Evolutionary conservation across 2,888 invertebrate genomes (phyloP).

Genomic region (Brachynemurus nebulosus): DNA sequence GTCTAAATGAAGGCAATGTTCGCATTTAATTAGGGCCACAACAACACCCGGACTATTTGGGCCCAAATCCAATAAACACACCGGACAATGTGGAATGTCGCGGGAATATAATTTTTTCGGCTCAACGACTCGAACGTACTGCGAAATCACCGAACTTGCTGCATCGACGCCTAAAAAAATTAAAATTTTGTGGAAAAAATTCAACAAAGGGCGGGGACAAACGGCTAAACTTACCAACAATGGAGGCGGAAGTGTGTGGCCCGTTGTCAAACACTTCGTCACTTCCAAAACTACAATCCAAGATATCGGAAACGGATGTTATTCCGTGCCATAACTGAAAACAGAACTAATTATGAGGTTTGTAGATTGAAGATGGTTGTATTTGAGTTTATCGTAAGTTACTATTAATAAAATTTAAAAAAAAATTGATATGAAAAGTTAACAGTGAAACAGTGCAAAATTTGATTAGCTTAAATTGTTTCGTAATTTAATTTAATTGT

Average conservation of each 20-base stretch:
- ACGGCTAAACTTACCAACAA: conserved; percentile 30
- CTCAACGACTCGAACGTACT: conserved; percentile 53
- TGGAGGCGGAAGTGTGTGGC: conserved; percentile 30
- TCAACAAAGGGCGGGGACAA: background rate
- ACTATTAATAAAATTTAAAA: background rate
- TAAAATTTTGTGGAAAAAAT: conserved; percentile 9
- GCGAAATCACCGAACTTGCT: conserved; percentile 48
- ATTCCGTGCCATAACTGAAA: conserved; percentile 13
- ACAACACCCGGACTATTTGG: conserved; percentile 37
- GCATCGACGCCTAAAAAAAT: conserved; percentile 35
- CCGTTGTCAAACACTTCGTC: conserved; percentile 50
- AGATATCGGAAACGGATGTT: conserved; percentile 47
- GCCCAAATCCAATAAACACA: conserved; percentile 47
- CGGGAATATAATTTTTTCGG: conserved; percentile 38
- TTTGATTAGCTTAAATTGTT: too few relatives aligned
- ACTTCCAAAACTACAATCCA: conserved; percentile 57
- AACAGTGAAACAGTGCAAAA: too few relatives aligned
- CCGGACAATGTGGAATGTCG: conserved; percentile 56
- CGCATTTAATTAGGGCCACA: conserved; percentile 55
- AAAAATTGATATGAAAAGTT: too few relatives aligned
- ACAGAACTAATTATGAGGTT: too few relatives aligned
- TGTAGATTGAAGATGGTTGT: too few relatives aligned
- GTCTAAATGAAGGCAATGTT: conserved; percentile 66
- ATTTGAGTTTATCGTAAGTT: too few relatives aligned
- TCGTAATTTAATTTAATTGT: too few relatives aligned